These are phyloP conservation scores for Chydorus sphaericus DNA, from an alignment of 2,888 invertebrate species.

Conservation along the genomic window DNA sequence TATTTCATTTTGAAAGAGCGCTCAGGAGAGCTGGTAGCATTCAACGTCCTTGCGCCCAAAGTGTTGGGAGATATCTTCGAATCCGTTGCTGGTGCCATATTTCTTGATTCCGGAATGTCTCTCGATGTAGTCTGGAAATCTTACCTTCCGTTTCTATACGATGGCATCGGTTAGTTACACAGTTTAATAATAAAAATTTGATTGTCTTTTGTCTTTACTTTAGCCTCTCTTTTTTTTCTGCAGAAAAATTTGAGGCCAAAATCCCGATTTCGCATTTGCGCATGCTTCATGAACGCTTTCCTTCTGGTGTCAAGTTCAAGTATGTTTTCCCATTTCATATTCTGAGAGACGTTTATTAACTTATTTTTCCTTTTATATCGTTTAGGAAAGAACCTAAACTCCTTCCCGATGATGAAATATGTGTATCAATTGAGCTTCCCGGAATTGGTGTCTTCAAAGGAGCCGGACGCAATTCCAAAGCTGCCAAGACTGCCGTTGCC, in stretches of 20 bases:
- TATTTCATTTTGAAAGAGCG: constrained; percentile 2
- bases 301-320: background rate
- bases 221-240: background rate
- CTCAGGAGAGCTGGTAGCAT: constrained; percentile 23
- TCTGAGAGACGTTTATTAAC: background rate
- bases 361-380: background rate
- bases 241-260: background rate
- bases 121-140: constrained; percentile 54
- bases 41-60: constrained; percentile 79
- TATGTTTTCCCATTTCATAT: background rate
- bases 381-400: background rate
- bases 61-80: constrained; percentile 88
- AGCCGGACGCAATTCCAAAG: background rate
- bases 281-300: background rate
- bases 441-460: background rate
- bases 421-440: background rate
- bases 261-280: background rate
- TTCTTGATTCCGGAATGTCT: constrained; percentile 61
- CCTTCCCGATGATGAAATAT: background rate
- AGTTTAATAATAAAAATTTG: background rate
- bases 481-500: constrained; percentile 2
- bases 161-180: background rate
- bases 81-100: constrained; percentile 80
- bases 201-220: background rate
- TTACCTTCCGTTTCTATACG: background rate